A percentile compares a stretch with the other conserved stretches of the same genome.
Conservation (phyloP, 1,140 invertebrate species). For the Drosophila bocqueti region DNA sequence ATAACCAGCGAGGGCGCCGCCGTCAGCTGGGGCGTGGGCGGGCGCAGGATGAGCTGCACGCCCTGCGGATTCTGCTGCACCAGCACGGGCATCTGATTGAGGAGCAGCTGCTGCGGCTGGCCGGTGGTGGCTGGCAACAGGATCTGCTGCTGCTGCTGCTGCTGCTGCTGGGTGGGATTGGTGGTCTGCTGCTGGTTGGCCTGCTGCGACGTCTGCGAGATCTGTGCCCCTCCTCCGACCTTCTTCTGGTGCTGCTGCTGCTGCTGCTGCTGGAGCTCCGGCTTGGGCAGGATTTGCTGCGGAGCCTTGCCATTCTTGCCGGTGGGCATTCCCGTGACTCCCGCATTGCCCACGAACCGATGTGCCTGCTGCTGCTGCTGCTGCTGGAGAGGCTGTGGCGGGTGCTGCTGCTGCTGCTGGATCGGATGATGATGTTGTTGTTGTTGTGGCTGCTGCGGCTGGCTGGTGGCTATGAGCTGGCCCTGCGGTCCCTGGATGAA, state of each 20-base stretch:
- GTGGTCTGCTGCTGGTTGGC: constrained; percentile 61
- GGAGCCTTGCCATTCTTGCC: constrained; percentile 74
- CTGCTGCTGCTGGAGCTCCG: constrained; percentile 50
- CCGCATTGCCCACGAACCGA: constrained; percentile 63
- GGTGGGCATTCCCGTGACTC: constrained; percentile 54
- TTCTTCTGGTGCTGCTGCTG: constrained; percentile 52
- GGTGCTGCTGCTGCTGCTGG: constrained; percentile 55
- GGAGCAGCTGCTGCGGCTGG: constrained; percentile 76
- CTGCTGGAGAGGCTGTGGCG: constrained; percentile 52
- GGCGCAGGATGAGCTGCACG: constrained; percentile 86
- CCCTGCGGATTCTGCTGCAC: constrained; percentile 86
- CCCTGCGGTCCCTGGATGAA: constrained; percentile 83
- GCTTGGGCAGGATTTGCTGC: constrained; percentile 83
- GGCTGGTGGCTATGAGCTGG: constrained; percentile 76
- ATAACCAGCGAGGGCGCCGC: constrained; percentile 85
- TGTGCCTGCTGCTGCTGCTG: constrained; percentile 68
- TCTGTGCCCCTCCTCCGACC: constrained; percentile 52
- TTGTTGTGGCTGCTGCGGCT: constrained; percentile 37
- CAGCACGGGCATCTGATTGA: constrained; percentile 85
- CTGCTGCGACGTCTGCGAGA: constrained; percentile 76
- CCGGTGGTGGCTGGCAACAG: constrained; percentile 73
- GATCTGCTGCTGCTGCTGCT: constrained; percentile 75
- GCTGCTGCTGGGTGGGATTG: constrained; percentile 49
- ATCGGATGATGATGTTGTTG: constrained; percentile 41
- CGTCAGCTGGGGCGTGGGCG: constrained; percentile 85